Percentiles rank a stretch among this genome's conserved stretches.
phyloP scores from a whole-genome alignment of 92 coral and sea anemone genomes.

The Nematostella vectensis region DNA sequence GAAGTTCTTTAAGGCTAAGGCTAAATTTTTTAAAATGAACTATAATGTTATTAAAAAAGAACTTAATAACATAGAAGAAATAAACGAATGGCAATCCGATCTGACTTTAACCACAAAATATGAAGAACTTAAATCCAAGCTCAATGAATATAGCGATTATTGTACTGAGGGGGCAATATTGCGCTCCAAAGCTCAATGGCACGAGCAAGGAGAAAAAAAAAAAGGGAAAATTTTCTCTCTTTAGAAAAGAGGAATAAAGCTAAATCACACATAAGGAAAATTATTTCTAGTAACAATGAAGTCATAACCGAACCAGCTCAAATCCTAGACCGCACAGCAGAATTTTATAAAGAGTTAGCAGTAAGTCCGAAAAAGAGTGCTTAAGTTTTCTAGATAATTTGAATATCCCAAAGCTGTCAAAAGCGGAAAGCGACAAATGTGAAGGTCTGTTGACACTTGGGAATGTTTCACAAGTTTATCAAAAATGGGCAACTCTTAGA shows the following conservation, averaged over 20 bases:
- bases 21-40: neutral
- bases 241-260: conserved; percentile 5
- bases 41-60: conserved; percentile 7
- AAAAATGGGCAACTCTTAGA: conserved; percentile 10
- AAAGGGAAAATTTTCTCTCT: conserved; percentile 10
- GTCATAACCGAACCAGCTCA: no score
- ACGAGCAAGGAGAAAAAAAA: conserved; percentile 26
- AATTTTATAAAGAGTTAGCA: conserved; percentile 1
- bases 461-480: conserved; percentile 17
- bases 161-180: no score
- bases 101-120: no score
- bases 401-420: conserved; percentile 4
- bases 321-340: no score
- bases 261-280: conserved; percentile 1
- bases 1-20: conserved; percentile 3
- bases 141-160: no score
- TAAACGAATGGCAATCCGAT: no score
- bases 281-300: no score
- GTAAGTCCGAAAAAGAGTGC: conserved; percentile 3
- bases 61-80: no score
- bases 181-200: conserved; percentile 28
- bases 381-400: neutral
- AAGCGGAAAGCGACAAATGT: conserved; percentile 7
- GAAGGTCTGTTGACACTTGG: conserved; percentile 6
- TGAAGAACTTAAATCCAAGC: no score